These are phyloP conservation scores for Lepus europaeus DNA, from an alignment of 2,113 vertebrate species.

Conservation along the genomic window DNA sequence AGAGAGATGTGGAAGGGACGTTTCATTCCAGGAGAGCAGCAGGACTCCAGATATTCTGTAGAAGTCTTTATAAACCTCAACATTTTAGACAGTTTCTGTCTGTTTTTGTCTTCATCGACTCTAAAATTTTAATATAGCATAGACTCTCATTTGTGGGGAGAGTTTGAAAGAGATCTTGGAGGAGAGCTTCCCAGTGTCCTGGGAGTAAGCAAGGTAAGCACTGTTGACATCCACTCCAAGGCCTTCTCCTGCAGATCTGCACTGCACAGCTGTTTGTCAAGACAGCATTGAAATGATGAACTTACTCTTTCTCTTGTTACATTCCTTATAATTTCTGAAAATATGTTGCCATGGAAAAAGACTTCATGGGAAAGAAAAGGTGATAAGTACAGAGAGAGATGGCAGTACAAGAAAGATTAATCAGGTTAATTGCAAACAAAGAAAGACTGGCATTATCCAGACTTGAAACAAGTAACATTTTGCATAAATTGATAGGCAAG, in stretches of 20 bases:
- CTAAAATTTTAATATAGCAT: background rate
- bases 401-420: background rate
- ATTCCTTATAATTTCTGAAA: slow-evolving; percentile 27
- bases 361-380: background rate
- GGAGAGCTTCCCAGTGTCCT: background rate
- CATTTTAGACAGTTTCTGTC: background rate
- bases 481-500: background rate
- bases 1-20: background rate
- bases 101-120: background rate
- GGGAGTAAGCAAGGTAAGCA: background rate
- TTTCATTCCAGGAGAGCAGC: background rate
- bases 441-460: background rate
- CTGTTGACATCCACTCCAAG: background rate
- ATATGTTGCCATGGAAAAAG: slow-evolving; percentile 22
- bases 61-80: slow-evolving; percentile 11
- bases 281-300: background rate
- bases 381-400: background rate
- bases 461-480: slow-evolving; percentile 34
- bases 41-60: background rate
- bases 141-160: background rate
- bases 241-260: background rate
- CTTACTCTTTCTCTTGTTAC: background rate
- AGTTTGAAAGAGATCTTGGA: background rate
- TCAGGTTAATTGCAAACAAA: slow-evolving; percentile 8
- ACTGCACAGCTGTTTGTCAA: background rate